Base-by-base conservation (phyloP, 2,113 vertebrate genomes). In the Paramisgurnus dabryanus region DNA sequence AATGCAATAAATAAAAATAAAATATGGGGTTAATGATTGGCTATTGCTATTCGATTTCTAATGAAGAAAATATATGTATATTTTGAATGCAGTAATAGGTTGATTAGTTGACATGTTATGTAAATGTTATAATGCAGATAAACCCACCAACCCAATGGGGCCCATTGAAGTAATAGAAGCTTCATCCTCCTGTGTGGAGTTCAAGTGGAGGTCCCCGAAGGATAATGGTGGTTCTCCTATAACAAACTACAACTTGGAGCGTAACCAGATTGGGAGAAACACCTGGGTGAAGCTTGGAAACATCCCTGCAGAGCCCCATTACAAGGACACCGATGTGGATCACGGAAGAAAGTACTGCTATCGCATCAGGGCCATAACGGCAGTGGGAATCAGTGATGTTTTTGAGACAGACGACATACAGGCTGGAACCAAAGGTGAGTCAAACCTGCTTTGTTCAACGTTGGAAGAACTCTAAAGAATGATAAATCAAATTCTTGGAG, bases 361-460 rank as follows among this genome's bases (percentile, higher is more conserved):
- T 90, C 94, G 93, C 11, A 93, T 97, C 87, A 90, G 89, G 69
- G 94, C 95, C 0, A 82, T 93, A 83, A 95, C 88, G 4, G 86
- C 92, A 0, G 92, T 96, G 85, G 95, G 94, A 3, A 57, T 53
- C 0, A 93, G 96, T 1, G 91, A 95, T 0, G 85, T 92, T 0
- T 90, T 96, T 88, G 93, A 95, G 67, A 96, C 96, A 0, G 89
- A 91, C 12, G 94, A 96, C 77, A 92, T 95, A 83, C 92, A 94
- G 76, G 90, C 93, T 75, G 92, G 91, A 6, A 90, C 93, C n/a
- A 94, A 95, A 77, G 95, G 96, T 97, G 49, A 91, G 82, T n/a
- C 78, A 39, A 17, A n/a, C 17, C 7, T 4, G 39, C 63, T 55
- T 65, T 15, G 50, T 63, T 76, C 4, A 3, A 80, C 13, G 17